phyloP scores from a whole-genome alignment of 1,140 invertebrate genomes.

The Propsilocerus akamusi region DNA sequence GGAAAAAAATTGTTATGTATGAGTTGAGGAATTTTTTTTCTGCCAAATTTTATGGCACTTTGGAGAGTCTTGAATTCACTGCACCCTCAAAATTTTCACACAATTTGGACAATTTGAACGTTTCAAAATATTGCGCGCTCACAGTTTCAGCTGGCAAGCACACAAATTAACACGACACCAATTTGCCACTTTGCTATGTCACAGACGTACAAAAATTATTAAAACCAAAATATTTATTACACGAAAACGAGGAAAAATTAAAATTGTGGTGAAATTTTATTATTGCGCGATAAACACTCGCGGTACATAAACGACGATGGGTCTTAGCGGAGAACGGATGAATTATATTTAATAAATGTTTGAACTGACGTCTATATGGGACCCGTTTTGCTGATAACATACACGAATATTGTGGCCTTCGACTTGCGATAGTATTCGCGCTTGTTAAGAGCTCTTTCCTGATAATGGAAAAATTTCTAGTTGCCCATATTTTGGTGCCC shows the following conservation, averaged over 20 bases:
- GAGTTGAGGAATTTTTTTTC: not conserved
- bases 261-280: not conserved
- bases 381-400: not conserved
- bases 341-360: not conserved
- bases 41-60: not conserved
- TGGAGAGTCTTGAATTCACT: not conserved
- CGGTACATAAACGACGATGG: too few species aligned
- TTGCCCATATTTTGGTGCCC: too few species aligned
- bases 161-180: not conserved
- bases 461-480: too few species aligned
- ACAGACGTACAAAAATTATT: not conserved
- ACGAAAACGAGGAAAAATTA: not conserved
- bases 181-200: slow-evolving; percentile 2
- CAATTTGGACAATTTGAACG: not conserved
- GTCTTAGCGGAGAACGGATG: not conserved
- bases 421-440: too few species aligned
- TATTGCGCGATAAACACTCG: not conserved
- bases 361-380: not conserved
- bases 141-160: not conserved
- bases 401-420: too few species aligned
- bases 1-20: slow-evolving; percentile 1
- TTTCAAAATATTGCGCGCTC: not conserved
- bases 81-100: not conserved
- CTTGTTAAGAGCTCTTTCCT: too few species aligned
- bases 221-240: not conserved